These are phyloP conservation scores for Apaloderma vittatum DNA, from an alignment of 2,113 vertebrate genomes.

Conservation along the genomic window DNA sequence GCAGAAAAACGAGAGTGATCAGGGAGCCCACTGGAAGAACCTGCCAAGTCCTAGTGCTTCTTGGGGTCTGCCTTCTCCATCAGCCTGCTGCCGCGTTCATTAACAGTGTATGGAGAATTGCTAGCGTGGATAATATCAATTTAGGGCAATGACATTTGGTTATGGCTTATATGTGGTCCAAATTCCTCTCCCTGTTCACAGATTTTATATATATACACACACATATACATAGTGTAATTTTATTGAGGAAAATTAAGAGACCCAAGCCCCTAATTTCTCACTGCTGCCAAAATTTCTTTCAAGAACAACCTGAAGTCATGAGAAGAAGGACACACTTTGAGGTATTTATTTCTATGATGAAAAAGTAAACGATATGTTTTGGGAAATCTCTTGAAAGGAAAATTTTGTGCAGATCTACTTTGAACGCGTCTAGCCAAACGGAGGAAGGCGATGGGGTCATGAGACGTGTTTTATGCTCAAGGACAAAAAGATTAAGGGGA, in stretches of 20 bases:
- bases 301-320: background rate
- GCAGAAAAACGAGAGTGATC: background rate
- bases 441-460: background rate
- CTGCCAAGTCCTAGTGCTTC: background rate
- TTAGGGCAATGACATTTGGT: background rate
- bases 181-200: background rate
- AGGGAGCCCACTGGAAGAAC: background rate
- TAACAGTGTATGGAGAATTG: background rate
- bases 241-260: background rate
- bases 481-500: background rate
- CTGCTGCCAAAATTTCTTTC: background rate
- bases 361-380: fast-evolving
- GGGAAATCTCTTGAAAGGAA: background rate
- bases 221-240: background rate
- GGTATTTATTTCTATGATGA: background rate
- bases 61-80: background rate
- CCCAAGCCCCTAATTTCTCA: background rate
- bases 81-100: background rate
- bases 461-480: background rate
- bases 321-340: background rate
- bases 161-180: background rate
- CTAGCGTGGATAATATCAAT: background rate
- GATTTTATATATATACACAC: background rate
- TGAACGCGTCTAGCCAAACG: background rate
- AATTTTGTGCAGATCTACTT: background rate